These are phyloP conservation scores for Cottus gobio DNA, from an alignment of 2,113 vertebrate species.

Conservation along the genomic window DNA sequence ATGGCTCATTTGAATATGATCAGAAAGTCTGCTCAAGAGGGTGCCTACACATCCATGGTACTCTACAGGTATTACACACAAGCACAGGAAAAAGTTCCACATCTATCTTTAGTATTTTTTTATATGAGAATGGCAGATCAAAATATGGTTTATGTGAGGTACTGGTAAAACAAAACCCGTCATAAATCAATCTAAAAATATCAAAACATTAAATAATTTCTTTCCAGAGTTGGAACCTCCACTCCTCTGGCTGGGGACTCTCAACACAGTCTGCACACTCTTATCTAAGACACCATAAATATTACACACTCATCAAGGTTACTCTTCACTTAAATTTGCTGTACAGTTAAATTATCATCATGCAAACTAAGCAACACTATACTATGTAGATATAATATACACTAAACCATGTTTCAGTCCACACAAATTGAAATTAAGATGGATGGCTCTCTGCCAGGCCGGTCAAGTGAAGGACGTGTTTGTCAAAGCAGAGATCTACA, in stretches of 20 bases:
- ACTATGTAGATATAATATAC: not conserved
- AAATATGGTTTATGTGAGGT: not conserved
- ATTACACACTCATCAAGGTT: constrained; percentile 4
- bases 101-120: not conserved
- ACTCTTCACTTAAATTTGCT: not conserved
- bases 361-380: constrained; percentile 1
- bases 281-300: constrained; percentile 18
- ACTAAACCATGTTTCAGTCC: not conserved
- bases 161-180: not conserved
- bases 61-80: constrained; percentile 8
- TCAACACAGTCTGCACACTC: not conserved
- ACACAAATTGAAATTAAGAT: constrained; percentile 32
- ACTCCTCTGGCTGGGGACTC: constrained; percentile 2
- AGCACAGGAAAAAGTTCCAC: not conserved
- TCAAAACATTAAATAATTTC: not conserved
- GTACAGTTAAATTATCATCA: constrained; percentile 4
- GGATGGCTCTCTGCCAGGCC: constrained; percentile 17
- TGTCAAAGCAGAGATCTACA: constrained; percentile 64
- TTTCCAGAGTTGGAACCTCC: not conserved
- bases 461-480: constrained; percentile 43
- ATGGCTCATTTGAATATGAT: constrained; percentile 35
- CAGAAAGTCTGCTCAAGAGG: not conserved
- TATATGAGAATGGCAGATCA: not conserved
- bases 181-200: constrained; percentile 6
- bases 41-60: constrained; percentile 3